These are phyloP conservation scores for Ophonus ardosiacus DNA, from an alignment of 2,888 invertebrate genomes.

Conservation along the genomic window DNA sequence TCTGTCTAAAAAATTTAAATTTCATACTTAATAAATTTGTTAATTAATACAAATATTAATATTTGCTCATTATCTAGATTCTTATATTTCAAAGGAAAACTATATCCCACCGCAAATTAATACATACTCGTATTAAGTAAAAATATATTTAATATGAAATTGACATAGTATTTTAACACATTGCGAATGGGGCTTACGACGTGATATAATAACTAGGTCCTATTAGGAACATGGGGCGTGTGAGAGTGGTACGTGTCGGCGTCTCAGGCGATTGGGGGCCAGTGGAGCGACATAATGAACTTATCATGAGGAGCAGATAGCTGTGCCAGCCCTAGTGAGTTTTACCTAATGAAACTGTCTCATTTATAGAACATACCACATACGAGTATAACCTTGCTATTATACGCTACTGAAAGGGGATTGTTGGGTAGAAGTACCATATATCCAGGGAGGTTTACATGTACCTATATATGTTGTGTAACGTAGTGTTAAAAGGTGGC, in stretches of 20 bases:
- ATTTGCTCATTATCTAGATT: too few species aligned
- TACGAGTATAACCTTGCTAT: background rate
- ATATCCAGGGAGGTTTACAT: too few species aligned
- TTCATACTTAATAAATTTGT: too few species aligned
- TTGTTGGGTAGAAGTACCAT: background rate
- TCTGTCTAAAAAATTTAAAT: too few species aligned
- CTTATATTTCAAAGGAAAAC: too few species aligned
- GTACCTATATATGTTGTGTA: too few species aligned
- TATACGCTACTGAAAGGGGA: slow-evolving; percentile 5
- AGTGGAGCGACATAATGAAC: slow-evolving; percentile 43
- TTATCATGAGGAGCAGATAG: slow-evolving; percentile 49
- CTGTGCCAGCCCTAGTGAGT: background rate
- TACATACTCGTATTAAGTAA: too few species aligned
- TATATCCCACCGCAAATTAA: too few species aligned
- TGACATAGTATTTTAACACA: background rate
- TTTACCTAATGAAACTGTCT: slow-evolving; percentile 55
- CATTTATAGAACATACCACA: slow-evolving; percentile 31
- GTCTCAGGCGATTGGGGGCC: slow-evolving; percentile 26
- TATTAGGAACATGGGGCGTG: background rate
- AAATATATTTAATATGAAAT: too few species aligned
- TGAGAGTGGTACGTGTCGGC: background rate
- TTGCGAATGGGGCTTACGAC: background rate
- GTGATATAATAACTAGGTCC: background rate
- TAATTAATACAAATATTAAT: too few species aligned
- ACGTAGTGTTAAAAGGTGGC: too few species aligned